A percentile compares a stretch with the other conserved stretches of the same genome.
Evolutionary conservation across 1,140 invertebrate genomes (phyloP).

Genomic region (Pseudomyrmex dendroicus): DNA sequence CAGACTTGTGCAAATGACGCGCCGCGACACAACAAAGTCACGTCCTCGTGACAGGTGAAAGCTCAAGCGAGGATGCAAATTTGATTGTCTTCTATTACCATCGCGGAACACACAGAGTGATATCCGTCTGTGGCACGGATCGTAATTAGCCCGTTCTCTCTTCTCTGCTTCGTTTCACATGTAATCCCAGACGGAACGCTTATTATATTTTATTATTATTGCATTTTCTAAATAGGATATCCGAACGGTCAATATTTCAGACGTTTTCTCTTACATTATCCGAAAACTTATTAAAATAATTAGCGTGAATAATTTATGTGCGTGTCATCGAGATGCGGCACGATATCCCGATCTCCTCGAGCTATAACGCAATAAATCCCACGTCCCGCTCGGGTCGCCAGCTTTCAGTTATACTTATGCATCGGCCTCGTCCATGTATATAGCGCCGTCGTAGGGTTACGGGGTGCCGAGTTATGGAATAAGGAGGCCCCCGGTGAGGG

Average conservation of each 20-base stretch:
- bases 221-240: too few species aligned
- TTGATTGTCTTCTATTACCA: slow-evolving; percentile 35
- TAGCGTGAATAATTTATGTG: slow-evolving; percentile 31
- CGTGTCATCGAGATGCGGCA: slow-evolving; percentile 33
- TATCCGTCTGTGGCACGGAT: neutral
- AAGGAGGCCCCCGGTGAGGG: slow-evolving; percentile 58
- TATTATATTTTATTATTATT: too few species aligned
- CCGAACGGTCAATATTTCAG: too few species aligned
- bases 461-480: slow-evolving; percentile 75
- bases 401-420: slow-evolving; percentile 60
- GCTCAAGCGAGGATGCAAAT: slow-evolving; percentile 41
- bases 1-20: slow-evolving; percentile 46
- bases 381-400: slow-evolving; percentile 56
- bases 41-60: slow-evolving; percentile 57
- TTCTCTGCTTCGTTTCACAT: too few species aligned
- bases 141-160: neutral
- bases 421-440: slow-evolving; percentile 43
- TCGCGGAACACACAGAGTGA: neutral
- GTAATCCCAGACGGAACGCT: too few species aligned
- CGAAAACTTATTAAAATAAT: slow-evolving; percentile 10
- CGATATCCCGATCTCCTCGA: slow-evolving; percentile 16
- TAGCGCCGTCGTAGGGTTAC: slow-evolving; percentile 63
- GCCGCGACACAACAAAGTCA: slow-evolving; percentile 51
- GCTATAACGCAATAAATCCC: slow-evolving; percentile 70
- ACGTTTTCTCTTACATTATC: neutral